Conservation (phyloP, 2,797 vertebrate species). For the Crypturellus tataupa region DNA sequence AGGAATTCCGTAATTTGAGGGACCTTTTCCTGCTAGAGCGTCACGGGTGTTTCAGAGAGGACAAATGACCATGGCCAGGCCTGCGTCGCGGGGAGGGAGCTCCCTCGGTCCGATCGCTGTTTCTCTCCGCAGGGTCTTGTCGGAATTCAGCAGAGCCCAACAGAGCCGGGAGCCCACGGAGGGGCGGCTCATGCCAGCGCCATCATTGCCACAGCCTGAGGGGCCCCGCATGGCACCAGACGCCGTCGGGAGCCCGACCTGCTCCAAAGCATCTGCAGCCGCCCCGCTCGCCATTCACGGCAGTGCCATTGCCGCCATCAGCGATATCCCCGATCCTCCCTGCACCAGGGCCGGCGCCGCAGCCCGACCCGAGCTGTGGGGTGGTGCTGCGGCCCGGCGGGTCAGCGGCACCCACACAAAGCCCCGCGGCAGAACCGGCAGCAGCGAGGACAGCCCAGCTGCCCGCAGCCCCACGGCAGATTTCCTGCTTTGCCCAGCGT, state of each 20-base stretch:
- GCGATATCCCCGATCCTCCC: too few species aligned
- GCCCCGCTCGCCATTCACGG: too few species aligned
- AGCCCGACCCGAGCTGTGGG: too few species aligned
- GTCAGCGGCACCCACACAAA: too few species aligned
- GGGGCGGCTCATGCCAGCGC: not conserved
- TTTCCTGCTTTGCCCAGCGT: slow-evolving; percentile 70
- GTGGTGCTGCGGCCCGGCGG: not conserved
- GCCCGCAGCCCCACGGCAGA: slow-evolving; percentile 46
- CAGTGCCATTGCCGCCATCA: too few species aligned
- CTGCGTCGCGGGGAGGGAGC: not conserved
- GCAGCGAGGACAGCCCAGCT: not conserved
- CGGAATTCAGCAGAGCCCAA: slow-evolving; percentile 79
- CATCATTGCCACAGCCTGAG: not conserved
- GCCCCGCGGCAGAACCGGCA: too few species aligned
- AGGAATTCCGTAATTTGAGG: not conserved
- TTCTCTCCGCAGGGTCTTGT: slow-evolving; percentile 75
- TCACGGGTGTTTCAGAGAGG: not conserved
- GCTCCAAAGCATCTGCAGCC: too few species aligned
- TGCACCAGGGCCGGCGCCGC: too few species aligned
- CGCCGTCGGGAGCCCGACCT: too few species aligned
- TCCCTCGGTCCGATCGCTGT: rapidly evolving
- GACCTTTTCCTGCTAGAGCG: rapidly evolving
- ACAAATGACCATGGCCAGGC: not conserved
- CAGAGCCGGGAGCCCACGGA: not conserved
- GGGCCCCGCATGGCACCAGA: not conserved